Evolutionary conservation across 2,113 vertebrate genomes (phyloP).

Genomic region (Vidua chalybeata): DNA sequence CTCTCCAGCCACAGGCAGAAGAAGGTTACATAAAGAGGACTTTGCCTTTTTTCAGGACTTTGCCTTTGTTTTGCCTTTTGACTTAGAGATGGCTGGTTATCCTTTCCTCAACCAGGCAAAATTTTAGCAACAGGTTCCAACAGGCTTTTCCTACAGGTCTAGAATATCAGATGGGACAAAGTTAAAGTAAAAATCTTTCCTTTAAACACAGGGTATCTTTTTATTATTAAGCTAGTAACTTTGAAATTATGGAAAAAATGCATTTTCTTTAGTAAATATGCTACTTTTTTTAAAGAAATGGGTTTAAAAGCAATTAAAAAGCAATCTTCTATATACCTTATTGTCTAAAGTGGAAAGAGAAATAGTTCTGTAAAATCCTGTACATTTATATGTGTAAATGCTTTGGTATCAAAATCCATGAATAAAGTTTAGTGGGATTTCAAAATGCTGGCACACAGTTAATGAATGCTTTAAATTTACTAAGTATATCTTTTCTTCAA

Average conservation of each 20-base stretch:
- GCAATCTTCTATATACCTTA: neutral
- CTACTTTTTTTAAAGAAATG: neutral
- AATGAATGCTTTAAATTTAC: neutral
- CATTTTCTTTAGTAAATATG: neutral
- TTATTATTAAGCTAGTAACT: neutral
- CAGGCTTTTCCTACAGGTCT: slow-evolving; percentile 21
- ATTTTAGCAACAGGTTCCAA: slow-evolving; percentile 9
- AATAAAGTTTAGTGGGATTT: neutral
- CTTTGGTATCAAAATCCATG: neutral
- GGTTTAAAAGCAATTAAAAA: neutral
- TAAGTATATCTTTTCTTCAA: neutral
- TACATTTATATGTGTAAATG: neutral
- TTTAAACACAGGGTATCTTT: neutral
- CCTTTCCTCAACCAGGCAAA: neutral
- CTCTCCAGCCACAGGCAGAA: neutral
- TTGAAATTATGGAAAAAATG: neutral
- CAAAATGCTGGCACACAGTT: neutral
- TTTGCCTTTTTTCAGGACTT: slow-evolving; percentile 15
- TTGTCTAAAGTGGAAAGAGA: neutral
- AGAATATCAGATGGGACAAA: slow-evolving; percentile 21
- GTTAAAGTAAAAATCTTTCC: neutral
- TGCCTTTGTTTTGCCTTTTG: neutral
- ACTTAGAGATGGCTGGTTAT: neutral
- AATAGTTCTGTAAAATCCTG: neutral
- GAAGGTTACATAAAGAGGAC: neutral